Percentiles rank a stretch among this genome's conserved stretches.
Conservation (phyloP, 2,797 vertebrate species). For the Gymnopithys bicolor region DNA sequence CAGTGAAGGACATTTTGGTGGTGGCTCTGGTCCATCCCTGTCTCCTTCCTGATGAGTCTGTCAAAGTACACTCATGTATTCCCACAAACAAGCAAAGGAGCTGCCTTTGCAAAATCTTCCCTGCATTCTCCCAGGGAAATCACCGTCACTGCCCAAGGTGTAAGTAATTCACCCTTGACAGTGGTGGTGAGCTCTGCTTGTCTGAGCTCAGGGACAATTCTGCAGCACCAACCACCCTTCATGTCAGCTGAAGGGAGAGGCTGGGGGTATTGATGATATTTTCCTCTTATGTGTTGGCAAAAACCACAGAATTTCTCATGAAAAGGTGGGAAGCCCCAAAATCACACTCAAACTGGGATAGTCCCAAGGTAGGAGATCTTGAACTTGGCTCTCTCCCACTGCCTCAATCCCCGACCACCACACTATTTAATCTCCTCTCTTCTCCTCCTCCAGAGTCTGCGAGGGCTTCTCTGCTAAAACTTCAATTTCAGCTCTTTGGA, state of each 20-base stretch:
- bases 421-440: not conserved
- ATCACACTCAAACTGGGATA: not conserved
- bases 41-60: rapidly evolving
- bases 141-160: rapidly evolving
- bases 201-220: not conserved
- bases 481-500: not conserved
- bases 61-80: rapidly evolving
- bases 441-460: not conserved
- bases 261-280: not conserved
- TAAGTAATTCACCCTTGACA: not conserved
- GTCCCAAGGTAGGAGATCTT: not conserved
- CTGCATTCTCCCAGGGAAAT: not conserved
- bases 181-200: rapidly evolving
- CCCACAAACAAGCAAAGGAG: not conserved
- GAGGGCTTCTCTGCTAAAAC: not conserved
- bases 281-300: not conserved
- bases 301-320: rapidly evolving
- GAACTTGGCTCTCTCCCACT: not conserved
- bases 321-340: not conserved
- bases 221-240: not conserved
- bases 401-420: not conserved
- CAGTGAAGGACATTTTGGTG: rapidly evolving
- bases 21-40: not conserved
- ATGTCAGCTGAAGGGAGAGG: rapidly evolving
- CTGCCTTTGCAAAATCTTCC: not conserved